Evolutionary conservation across 2,113 vertebrate species (phyloP), one percentile per base, ranked within the genome.

Genomic region (Aspiorhynchus laticeps): DNA sequence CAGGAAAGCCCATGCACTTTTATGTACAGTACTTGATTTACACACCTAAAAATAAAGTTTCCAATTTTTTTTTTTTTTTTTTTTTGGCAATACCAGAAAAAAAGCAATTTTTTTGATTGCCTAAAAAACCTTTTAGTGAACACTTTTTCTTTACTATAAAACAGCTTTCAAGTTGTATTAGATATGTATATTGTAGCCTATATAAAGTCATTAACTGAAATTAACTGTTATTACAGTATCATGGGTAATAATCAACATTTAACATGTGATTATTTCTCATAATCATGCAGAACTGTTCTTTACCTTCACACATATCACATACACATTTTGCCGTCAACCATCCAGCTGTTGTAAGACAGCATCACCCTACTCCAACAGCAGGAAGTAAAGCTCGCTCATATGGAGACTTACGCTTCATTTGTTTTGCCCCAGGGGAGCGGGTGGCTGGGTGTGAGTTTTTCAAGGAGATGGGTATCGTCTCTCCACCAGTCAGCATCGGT

Each of bases 391-490:
- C 26, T 53, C 1, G 5, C 19, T 61, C 78, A 12, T 48, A 38
- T 36, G 26, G 33, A 24, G 31, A 48, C 17, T 80, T 15, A 36
- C 4, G 78, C 53, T 80, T 80, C 61, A 67, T 83, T 48, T 83
- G 41, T 48, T 83, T 48, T 7, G 21, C 69, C 67, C 31, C 43
- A 74, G 82, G 82, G 67, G 31, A 53, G 46, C 21, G 31, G 82
- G 67, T 74, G 15, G 3, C 11, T 33, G 48, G 46, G 48, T 84
- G 67, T 51, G 46, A 74, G 7, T 10, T 83, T 83, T 41, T 63
- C 41, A 48, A 48, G 80, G 36, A 81, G 79, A 63, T 46, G 61
- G 61, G 46, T 65, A 61, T 87, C 36, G 14, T 51, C 71, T 67
- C 28, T 77, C 48, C 78, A 59, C 7, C 51, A 59, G 75, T 74